Percentiles rank a stretch among this genome's conserved stretches.
Conservation (phyloP, 2,888 invertebrate genomes). For the Ophion slaviceki region DNA sequence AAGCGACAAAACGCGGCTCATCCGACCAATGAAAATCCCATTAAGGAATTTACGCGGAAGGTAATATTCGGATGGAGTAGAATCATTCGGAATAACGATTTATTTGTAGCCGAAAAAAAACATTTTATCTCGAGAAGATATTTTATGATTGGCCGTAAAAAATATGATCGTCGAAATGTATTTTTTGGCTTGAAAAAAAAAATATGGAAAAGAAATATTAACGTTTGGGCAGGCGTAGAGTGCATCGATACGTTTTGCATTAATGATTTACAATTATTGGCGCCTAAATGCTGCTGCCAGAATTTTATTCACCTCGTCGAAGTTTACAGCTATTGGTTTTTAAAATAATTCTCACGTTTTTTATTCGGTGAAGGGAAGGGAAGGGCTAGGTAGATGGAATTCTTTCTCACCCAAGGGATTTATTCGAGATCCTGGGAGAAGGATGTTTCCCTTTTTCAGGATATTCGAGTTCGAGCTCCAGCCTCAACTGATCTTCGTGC, state of each 20-base stretch:
- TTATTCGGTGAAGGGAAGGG: too few relatives aligned
- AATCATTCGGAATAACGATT: conserved; percentile 1
- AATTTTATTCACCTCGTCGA: too few relatives aligned
- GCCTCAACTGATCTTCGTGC: conserved; percentile 22
- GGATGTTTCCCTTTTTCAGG: conserved; percentile 9
- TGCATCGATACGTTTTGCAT: background rate
- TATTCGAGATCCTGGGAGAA: background rate
- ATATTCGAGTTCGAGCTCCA: conserved; percentile 6
- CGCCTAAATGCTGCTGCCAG: too few relatives aligned
- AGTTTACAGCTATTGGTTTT: too few relatives aligned
- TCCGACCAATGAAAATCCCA: conserved; percentile 64
- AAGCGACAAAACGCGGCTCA: conserved; percentile 52
- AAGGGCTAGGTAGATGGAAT: too few relatives aligned
- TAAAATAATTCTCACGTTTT: too few relatives aligned
- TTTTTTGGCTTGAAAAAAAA: background rate
- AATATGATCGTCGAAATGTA: background rate
- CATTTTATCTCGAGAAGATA: background rate
- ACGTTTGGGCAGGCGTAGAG: background rate
- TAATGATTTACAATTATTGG: conserved; percentile 7
- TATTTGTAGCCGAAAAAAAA: background rate
- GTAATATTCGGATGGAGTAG: background rate
- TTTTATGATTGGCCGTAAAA: conserved; percentile 7
- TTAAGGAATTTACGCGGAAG: conserved; percentile 55
- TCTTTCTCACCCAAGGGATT: too few relatives aligned
- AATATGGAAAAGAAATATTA: background rate